Evolutionary conservation across 2,797 vertebrate species (phyloP).

Genomic region (Halcyon leucocephala): DNA sequence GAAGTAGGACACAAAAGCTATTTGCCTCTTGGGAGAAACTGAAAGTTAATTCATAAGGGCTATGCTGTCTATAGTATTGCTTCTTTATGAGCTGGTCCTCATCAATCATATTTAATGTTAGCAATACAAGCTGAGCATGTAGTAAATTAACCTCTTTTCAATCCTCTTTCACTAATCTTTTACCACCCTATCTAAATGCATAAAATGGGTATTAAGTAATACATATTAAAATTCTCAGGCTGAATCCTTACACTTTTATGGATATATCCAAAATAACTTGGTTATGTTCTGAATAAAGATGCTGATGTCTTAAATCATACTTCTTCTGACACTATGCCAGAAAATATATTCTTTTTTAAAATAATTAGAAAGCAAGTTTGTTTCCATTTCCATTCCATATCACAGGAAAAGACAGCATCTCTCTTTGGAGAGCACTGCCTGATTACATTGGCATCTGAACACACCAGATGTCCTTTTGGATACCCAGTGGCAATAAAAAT

Average conservation of each 20-base stretch:
- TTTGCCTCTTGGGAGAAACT: neutral
- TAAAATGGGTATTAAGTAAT: neutral
- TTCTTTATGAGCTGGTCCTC: neutral
- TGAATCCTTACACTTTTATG: neutral
- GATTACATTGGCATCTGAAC: neutral
- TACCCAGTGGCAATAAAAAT: neutral
- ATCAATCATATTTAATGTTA: neutral
- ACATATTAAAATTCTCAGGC: neutral
- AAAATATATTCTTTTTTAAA: neutral
- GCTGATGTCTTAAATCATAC: neutral
- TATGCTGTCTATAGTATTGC: neutral
- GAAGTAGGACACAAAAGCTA: neutral
- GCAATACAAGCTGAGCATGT: neutral
- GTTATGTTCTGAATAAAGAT: neutral
- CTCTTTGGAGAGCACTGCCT: neutral
- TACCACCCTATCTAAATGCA: neutral
- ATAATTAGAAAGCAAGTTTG: neutral
- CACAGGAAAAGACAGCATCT: neutral
- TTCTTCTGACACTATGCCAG: neutral
- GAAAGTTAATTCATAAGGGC: neutral
- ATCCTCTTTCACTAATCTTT: neutral
- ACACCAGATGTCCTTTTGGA: neutral
- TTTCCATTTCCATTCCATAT: neutral
- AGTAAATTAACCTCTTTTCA: constrained; percentile 15
- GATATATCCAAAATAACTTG: neutral